phyloP scores from a whole-genome alignment of 2,113 vertebrate genomes.

The Calidris pugnax region DNA sequence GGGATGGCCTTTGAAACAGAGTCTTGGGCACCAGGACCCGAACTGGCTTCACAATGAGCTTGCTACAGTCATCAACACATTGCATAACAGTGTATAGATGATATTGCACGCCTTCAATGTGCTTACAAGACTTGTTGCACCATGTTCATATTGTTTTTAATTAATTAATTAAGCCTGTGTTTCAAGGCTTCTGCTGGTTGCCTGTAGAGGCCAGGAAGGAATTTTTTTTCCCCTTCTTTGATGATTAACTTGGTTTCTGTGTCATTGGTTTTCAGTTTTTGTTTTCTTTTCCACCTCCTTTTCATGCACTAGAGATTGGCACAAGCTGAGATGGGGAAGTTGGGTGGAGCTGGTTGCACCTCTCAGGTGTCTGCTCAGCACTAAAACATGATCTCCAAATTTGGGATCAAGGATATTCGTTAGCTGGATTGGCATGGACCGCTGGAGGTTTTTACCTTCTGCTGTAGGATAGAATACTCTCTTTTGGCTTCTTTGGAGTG shows the following conservation, averaged over 20 bases:
- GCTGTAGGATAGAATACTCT: not conserved
- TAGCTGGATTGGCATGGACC: not conserved
- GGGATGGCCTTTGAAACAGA: not conserved
- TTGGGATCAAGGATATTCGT: not conserved
- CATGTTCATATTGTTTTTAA: not conserved
- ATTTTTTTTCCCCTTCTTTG: not conserved
- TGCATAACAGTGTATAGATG: conserved; percentile 20
- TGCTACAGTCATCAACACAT: not conserved
- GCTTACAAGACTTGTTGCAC: conserved; percentile 50
- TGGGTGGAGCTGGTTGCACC: conserved; percentile 8
- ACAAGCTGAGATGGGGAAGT: not conserved
- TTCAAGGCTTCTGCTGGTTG: conserved; percentile 26
- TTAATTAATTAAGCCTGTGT: conserved; percentile 19
- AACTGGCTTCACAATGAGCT: not conserved
- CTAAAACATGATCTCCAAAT: not conserved
- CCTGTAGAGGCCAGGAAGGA: not conserved
- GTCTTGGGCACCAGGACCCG: not conserved
- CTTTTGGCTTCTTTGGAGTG: not conserved
- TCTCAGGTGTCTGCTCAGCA: conserved; percentile 4
- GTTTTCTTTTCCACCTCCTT: conserved; percentile 56
- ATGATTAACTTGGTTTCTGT: conserved; percentile 50
- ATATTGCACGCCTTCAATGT: not conserved
- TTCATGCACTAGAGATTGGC: not conserved
- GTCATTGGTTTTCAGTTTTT: conserved; percentile 17
- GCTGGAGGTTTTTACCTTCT: not conserved